A percentile compares a stretch with the other conserved stretches of the same genome.
These are phyloP conservation scores for Holothuria leucospilota DNA, from an alignment of 53 echinoderm and acorn worm species.

Conservation along the genomic window DNA sequence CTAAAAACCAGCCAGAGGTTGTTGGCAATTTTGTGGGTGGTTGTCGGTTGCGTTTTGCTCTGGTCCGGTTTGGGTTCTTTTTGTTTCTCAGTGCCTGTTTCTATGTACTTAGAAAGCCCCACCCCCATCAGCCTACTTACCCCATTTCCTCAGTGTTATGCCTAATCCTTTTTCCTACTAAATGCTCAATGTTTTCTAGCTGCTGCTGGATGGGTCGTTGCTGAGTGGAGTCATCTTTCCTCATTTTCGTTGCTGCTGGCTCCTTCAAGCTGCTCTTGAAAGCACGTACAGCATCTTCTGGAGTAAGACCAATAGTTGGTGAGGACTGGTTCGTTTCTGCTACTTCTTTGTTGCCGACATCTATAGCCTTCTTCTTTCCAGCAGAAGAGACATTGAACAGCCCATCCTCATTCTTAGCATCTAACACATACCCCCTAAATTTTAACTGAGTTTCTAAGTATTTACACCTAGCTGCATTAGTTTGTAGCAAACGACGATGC, in stretches of 20 bases:
- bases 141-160: constrained; percentile 26
- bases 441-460: constrained; percentile 39
- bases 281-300: constrained; percentile 26
- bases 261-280: constrained; percentile 3
- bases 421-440: constrained; percentile 23
- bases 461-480: not conserved
- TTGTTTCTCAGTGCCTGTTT: too few relatives aligned
- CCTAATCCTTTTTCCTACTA: constrained; percentile 25
- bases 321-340: not conserved
- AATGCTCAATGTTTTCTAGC: not conserved
- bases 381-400: constrained; percentile 47
- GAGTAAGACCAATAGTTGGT: constrained; percentile 1
- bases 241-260: constrained; percentile 17
- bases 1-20: constrained; percentile 27
- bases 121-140: not conserved
- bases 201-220: not conserved
- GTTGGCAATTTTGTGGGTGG: too few relatives aligned
- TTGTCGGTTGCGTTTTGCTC: too few relatives aligned
- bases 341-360: constrained; percentile 3
- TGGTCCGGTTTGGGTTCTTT: too few relatives aligned
- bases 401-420: constrained; percentile 43
- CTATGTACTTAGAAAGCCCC: too few relatives aligned
- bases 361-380: not conserved
- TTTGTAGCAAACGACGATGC: not conserved
- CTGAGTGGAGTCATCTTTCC: not conserved